Percentiles rank a stretch among this genome's conserved stretches.
phyloP scores from a whole-genome alignment of 1,140 invertebrate species.

The Leptinotarsa defecta region DNA sequence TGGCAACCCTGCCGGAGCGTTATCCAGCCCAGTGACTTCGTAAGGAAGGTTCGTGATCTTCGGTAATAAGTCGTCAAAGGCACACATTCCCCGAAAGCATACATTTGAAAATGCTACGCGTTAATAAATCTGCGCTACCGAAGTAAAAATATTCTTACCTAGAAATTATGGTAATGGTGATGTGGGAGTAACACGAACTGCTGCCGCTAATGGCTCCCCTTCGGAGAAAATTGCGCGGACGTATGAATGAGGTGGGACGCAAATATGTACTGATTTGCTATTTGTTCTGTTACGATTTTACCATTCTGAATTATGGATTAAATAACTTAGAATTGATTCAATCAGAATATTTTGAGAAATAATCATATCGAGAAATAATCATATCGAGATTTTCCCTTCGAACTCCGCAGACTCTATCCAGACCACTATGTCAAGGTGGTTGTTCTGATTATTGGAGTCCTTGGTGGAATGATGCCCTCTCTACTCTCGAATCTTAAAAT shows the following conservation, averaged over 20 bases:
- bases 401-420: too few relatives aligned
- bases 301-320: neutral
- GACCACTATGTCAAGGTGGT: too few relatives aligned
- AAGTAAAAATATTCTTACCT: conserved; percentile 17
- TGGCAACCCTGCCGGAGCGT: too few relatives aligned
- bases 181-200: conserved; percentile 7
- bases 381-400: too few relatives aligned
- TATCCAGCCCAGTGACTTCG: neutral
- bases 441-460: too few relatives aligned
- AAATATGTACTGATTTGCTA: too few relatives aligned
- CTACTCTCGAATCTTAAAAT: too few relatives aligned
- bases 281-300: too few relatives aligned
- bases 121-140: conserved; percentile 6
- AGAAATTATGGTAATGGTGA: conserved; percentile 22
- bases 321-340: neutral
- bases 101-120: conserved; percentile 16
- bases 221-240: neutral
- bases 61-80: conserved; percentile 16
- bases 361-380: too few relatives aligned
- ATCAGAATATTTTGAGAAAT: neutral
- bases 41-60: conserved; percentile 7
- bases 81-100: conserved; percentile 12
- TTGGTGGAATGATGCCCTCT: too few relatives aligned
- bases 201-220: neutral
- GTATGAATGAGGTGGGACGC: neutral